These are phyloP conservation scores for Capreolus pygargus DNA, from an alignment of 2,113 vertebrate species.

Conservation along the genomic window DNA sequence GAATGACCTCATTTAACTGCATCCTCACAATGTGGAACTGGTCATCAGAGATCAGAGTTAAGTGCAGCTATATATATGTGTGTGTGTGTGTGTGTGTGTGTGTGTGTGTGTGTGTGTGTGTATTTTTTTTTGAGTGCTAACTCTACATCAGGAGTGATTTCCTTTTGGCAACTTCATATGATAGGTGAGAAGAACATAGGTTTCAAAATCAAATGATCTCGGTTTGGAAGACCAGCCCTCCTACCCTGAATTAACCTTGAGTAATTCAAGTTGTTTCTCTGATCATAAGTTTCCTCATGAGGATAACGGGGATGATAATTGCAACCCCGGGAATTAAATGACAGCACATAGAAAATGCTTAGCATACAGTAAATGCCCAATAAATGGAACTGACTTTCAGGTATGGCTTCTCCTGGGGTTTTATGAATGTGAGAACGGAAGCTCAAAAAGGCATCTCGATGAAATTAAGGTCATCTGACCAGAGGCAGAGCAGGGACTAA, in stretches of 20 bases:
- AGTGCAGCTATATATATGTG: accelerated
- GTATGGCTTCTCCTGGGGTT: neutral
- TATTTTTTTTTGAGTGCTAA: too few species aligned
- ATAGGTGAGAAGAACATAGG: neutral
- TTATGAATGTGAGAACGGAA: neutral
- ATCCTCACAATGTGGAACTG: neutral
- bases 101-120: too few species aligned
- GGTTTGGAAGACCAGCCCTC: neutral
- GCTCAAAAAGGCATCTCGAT: neutral
- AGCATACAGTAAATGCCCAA: neutral
- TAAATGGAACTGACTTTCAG: neutral
- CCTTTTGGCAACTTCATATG: neutral
- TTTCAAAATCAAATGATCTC: neutral
- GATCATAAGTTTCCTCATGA: neutral
- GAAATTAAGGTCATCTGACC: neutral
- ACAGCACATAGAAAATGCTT: neutral
- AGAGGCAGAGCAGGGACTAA: neutral
- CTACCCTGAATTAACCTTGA: neutral
- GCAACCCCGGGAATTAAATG: neutral
- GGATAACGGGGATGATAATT: neutral
- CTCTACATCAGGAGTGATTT: neutral
- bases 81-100: too few species aligned
- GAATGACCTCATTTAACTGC: neutral
- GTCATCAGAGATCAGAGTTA: too few species aligned
- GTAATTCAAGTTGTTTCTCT: neutral